A percentile compares a stretch with the other conserved stretches of the same genome.
Conservation (phyloP, 2,888 invertebrate species). For the Cephus spinipes region DNA sequence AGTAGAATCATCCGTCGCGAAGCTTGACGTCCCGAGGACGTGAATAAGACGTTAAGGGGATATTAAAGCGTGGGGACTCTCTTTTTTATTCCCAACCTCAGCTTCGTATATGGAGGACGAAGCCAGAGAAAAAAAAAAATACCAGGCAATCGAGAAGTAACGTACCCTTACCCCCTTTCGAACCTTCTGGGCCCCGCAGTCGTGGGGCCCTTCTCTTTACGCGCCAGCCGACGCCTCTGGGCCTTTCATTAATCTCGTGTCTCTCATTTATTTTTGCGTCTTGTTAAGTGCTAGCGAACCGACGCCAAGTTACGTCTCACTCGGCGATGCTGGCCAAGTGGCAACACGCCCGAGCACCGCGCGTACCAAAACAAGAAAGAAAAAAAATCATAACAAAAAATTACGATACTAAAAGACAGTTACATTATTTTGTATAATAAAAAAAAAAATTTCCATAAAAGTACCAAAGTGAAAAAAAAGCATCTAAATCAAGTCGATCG, state of each 20-base stretch:
- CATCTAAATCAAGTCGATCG: no score
- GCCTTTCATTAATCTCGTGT: conserved; percentile 64
- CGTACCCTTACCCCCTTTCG: conserved; percentile 22
- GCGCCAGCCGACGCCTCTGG: conserved; percentile 54
- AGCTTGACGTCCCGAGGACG: conserved; percentile 31
- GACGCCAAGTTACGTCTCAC: conserved; percentile 11
- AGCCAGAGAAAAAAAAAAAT: conserved; percentile 20
- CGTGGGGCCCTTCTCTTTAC: conserved; percentile 40
- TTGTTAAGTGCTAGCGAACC: conserved; percentile 45
- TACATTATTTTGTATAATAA: neutral
- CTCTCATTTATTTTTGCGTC: conserved; percentile 63
- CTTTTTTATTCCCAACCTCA: neutral
- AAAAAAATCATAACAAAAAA: no score
- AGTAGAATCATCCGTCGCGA: conserved; percentile 53
- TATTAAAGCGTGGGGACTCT: no score
- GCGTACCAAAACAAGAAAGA: no score
- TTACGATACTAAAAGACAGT: no score
- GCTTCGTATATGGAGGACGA: conserved; percentile 9
- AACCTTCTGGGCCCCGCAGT: conserved; percentile 23
- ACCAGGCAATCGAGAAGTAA: neutral
- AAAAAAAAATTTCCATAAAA: neutral
- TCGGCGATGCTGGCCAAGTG: neutral
- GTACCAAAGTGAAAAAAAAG: no score
- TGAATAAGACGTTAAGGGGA: neutral
- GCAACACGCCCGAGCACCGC: no score